phyloP scores from a whole-genome alignment of 2,888 invertebrate genomes.

The Buathra laborator region DNA sequence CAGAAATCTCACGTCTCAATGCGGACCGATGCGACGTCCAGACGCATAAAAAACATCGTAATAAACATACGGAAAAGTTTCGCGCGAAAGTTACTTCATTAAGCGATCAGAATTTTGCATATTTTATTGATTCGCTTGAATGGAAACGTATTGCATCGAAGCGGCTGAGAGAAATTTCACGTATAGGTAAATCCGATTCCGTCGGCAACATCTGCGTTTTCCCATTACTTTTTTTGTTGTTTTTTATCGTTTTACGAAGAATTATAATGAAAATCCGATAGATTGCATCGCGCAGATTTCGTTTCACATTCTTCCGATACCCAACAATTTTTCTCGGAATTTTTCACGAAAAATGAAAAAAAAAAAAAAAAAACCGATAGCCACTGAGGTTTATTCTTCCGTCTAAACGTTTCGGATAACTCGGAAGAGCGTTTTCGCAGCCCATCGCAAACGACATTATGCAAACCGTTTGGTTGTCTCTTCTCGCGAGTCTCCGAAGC shows the following conservation, averaged over 20 bases:
- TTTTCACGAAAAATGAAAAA: too few species aligned
- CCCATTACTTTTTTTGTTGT: neutral
- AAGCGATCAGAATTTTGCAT: neutral
- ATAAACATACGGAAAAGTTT: neutral
- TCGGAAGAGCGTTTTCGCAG: too few species aligned
- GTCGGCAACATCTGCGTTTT: neutral
- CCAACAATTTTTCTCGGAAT: too few species aligned
- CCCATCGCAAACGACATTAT: neutral
- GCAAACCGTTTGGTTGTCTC: conserved; percentile 33
- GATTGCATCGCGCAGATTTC: neutral
- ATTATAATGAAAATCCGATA: neutral
- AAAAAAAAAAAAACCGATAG: too few species aligned
- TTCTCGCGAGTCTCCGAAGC: neutral
- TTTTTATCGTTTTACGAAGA: neutral
- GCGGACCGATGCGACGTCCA: neutral
- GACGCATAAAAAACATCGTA: too few species aligned
- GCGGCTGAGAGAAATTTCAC: neutral
- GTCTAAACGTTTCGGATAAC: too few species aligned
- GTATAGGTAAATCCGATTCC: neutral
- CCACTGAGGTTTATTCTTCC: too few species aligned
- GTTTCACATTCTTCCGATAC: too few species aligned
- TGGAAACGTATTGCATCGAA: neutral
- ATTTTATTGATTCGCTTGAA: neutral
- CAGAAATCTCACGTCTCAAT: neutral
- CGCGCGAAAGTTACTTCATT: neutral